Conservation (phyloP, 2,113 vertebrate species). For the Corythornis vintsioides region DNA sequence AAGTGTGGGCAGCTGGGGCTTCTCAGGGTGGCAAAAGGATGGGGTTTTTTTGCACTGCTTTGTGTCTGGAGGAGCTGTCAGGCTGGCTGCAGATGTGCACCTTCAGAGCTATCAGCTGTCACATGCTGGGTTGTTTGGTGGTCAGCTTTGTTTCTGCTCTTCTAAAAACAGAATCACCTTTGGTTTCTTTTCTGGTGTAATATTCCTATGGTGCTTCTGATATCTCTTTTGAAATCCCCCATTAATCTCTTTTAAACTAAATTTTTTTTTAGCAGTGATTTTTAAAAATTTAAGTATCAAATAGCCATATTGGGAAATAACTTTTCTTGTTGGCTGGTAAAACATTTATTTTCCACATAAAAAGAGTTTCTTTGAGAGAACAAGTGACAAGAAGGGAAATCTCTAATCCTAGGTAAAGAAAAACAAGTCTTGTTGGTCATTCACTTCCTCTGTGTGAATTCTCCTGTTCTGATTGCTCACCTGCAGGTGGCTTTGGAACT, state of each 20-base stretch:
- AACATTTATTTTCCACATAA: background rate
- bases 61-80: background rate
- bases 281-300: background rate
- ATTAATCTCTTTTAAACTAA: background rate
- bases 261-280: too few relatives aligned
- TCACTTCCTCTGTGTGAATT: background rate
- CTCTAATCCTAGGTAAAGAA: background rate
- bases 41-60: background rate
- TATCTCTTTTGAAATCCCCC: background rate
- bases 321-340: background rate
- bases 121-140: background rate
- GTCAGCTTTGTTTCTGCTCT: background rate
- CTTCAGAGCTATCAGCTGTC: background rate
- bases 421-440: background rate
- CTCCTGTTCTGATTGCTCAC: background rate
- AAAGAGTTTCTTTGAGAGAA: too few relatives aligned
- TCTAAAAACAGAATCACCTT: background rate
- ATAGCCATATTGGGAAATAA: background rate
- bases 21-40: background rate
- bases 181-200: background rate
- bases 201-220: background rate
- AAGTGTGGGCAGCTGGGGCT: conserved; percentile 74
- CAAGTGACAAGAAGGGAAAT: background rate
- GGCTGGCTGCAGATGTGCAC: background rate
- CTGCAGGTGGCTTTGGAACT: background rate